Percentiles rank a stretch among this genome's conserved stretches.
phyloP scores from a whole-genome alignment of 2,888 invertebrate species.

The Caenorhabditis sp. region DNA sequence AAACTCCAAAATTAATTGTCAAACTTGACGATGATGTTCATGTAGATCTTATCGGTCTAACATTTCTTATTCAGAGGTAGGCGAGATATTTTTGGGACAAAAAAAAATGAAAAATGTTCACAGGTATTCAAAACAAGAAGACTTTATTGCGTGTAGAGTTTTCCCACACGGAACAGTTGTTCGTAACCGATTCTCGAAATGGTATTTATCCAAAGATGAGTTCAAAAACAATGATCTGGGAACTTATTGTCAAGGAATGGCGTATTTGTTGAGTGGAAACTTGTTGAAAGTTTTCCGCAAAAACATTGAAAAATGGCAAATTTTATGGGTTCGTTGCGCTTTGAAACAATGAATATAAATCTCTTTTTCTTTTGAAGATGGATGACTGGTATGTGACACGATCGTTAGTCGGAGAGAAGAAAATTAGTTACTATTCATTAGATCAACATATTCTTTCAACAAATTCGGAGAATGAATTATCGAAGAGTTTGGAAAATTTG shows the following conservation, averaged over 20 bases:
- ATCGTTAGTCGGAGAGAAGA: slow-evolving; percentile 22
- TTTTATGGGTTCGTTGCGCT: slow-evolving; percentile 40
- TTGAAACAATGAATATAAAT: not conserved
- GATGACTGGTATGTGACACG: slow-evolving; percentile 61
- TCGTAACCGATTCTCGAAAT: slow-evolving; percentile 48
- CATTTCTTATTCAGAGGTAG: slow-evolving; percentile 33
- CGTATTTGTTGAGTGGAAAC: slow-evolving; percentile 44
- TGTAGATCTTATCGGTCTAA: slow-evolving; percentile 28
- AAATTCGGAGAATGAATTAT: slow-evolving; percentile 25
- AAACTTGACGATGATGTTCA: slow-evolving; percentile 58
- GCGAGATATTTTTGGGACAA: not conserved
- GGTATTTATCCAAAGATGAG: slow-evolving; percentile 51
- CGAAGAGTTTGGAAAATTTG: not conserved
- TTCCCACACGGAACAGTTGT: slow-evolving; percentile 43
- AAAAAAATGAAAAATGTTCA: too few species aligned
- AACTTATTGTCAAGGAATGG: slow-evolving; percentile 59
- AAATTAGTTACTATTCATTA: slow-evolving; percentile 33
- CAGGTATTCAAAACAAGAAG: slow-evolving; percentile 23
- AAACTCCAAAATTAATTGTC: slow-evolving; percentile 20
- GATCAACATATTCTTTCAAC: slow-evolving; percentile 30
- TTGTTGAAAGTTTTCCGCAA: slow-evolving; percentile 29
- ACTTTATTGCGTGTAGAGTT: slow-evolving; percentile 47
- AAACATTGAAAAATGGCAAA: slow-evolving; percentile 45
- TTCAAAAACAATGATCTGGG: slow-evolving; percentile 43
- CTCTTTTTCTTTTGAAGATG: slow-evolving; percentile 40